phyloP scores from a whole-genome alignment of 1,140 invertebrate species.

The Bombus soroeensis region DNA sequence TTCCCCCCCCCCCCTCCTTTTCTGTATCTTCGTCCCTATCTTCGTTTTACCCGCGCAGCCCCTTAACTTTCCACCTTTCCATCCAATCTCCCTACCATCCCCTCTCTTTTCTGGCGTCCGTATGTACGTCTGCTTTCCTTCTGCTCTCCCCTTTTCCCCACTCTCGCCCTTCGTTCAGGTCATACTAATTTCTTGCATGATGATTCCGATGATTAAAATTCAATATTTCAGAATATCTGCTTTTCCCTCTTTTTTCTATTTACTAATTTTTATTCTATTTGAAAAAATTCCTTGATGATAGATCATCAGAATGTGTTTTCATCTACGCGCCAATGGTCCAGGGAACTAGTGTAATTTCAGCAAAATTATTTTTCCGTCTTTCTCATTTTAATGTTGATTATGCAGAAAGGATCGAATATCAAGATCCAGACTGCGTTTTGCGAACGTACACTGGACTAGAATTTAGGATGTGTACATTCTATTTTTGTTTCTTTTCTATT shows the following conservation, averaged over 20 bases:
- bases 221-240: conserved; percentile 28
- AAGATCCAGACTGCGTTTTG: not conserved
- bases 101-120: conserved; percentile 64
- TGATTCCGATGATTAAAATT: conserved; percentile 70
- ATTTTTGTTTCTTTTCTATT: not conserved
- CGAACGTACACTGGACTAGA: not conserved
- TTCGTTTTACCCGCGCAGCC: conserved; percentile 51
- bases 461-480: not conserved
- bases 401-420: not conserved
- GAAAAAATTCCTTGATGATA: not conserved
- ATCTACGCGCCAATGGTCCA: not conserved
- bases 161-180: conserved; percentile 57
- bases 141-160: conserved; percentile 44
- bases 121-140: conserved; percentile 56
- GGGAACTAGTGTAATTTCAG: not conserved
- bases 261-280: not conserved
- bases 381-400: not conserved
- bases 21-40: conserved; percentile 39
- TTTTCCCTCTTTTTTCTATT: not conserved
- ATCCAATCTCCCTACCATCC: conserved; percentile 57
- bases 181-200: conserved; percentile 76
- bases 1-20: conserved; percentile 62
- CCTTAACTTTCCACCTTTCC: conserved; percentile 61
- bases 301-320: not conserved
- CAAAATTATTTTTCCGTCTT: not conserved